These are phyloP conservation scores for Pachypeltis micranthus DNA, from an alignment of 1,140 invertebrate genomes.

Conservation along the genomic window DNA sequence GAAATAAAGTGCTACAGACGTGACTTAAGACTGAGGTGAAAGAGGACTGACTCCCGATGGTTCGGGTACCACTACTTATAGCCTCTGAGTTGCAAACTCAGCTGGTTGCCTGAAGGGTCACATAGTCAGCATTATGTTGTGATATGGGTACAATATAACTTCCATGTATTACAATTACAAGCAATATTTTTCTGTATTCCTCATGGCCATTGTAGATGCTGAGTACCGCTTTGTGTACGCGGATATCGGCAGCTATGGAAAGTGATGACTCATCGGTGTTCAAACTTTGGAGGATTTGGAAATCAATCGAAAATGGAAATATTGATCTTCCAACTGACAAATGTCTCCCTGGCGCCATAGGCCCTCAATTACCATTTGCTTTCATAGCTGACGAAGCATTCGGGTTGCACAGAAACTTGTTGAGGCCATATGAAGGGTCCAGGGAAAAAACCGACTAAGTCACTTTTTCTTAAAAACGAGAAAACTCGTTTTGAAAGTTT, in stretches of 20 bases:
- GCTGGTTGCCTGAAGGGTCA: too few relatives aligned
- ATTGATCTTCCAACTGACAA: slow-evolving; percentile 25
- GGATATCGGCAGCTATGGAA: slow-evolving; percentile 33
- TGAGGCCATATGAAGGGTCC: slow-evolving; percentile 29
- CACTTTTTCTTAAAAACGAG: too few relatives aligned
- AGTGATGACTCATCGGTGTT: too few relatives aligned
- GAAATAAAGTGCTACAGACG: too few relatives aligned
- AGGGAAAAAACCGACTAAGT: too few relatives aligned
- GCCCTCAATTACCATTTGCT: slow-evolving; percentile 26
- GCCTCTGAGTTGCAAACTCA: too few relatives aligned
- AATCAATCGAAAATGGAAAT: slow-evolving; percentile 24
- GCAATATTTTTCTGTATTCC: slow-evolving; percentile 32
- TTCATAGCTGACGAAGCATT: slow-evolving; percentile 34
- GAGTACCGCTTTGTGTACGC: slow-evolving; percentile 33
- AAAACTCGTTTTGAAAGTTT: too few relatives aligned
- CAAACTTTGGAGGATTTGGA: slow-evolving; percentile 27
- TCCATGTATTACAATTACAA: slow-evolving; percentile 23
- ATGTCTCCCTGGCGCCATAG: slow-evolving; percentile 23
- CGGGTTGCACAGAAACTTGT: slow-evolving; percentile 24
- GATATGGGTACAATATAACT: too few relatives aligned
- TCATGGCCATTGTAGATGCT: slow-evolving; percentile 34
- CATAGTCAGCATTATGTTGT: too few relatives aligned
- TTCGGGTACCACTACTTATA: too few relatives aligned
- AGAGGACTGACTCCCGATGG: too few relatives aligned
- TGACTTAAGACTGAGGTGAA: too few relatives aligned